Evolutionary conservation across 1,140 invertebrate species (phyloP).

Genomic region (Bombus picipes): DNA sequence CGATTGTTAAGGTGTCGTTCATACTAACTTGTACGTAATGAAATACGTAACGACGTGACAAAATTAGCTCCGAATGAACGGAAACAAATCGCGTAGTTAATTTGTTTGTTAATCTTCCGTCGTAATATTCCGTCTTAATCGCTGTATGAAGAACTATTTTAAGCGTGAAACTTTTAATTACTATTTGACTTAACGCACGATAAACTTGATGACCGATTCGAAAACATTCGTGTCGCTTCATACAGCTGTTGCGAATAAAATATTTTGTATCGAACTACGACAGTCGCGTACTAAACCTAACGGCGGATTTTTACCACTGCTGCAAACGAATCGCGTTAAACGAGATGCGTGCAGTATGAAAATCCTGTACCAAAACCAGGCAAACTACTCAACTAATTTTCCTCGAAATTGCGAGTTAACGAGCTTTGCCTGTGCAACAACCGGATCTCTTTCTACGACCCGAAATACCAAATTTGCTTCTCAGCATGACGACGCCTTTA

Average conservation of each 20-base stretch:
- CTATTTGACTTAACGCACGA: no score
- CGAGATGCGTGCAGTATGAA: neutral
- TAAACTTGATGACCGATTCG: neutral
- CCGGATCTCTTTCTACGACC: neutral
- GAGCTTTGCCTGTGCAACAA: constrained; percentile 4
- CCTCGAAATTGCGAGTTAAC: constrained; percentile 10
- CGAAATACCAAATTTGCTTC: constrained; percentile 9
- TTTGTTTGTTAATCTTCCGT: neutral
- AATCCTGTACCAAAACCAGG: neutral
- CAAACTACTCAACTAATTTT: constrained; percentile 11
- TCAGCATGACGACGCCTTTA: neutral
- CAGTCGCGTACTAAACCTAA: neutral
- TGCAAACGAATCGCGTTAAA: neutral
- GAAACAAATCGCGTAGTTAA: neutral
- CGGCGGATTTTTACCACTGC: neutral
- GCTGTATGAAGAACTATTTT: neutral
- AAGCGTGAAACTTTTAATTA: neutral
- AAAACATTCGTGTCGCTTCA: neutral
- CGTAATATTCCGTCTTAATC: neutral
- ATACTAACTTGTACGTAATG: neutral
- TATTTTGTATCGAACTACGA: neutral
- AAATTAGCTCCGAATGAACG: neutral
- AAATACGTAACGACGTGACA: neutral
- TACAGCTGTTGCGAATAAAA: neutral
- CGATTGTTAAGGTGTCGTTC: neutral